These are phyloP conservation scores for Jaculus jaculus DNA, from an alignment of 2,113 vertebrate genomes.

Conservation along the genomic window DNA sequence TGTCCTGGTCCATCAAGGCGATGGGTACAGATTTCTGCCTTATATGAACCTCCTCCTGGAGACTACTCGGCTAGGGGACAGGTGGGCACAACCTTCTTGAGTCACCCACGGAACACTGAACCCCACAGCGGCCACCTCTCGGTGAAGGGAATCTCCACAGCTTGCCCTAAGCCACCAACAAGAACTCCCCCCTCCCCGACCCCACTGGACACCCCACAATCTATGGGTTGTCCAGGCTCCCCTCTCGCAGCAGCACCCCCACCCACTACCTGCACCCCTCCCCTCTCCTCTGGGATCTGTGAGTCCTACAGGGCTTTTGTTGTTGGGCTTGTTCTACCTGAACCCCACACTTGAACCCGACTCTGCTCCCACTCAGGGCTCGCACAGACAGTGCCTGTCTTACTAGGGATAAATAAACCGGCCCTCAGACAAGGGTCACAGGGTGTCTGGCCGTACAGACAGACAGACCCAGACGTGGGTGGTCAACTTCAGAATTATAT, in stretches of 20 bases:
- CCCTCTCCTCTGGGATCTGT: neutral
- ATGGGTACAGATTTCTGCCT: neutral
- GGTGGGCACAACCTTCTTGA: neutral
- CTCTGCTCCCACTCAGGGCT: neutral
- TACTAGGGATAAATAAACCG: neutral
- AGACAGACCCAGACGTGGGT: neutral
- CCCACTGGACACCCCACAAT: neutral
- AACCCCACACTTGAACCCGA: neutral
- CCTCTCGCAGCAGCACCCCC: neutral
- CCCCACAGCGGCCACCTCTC: too few species aligned
- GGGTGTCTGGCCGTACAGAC: neutral
- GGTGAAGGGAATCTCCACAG: too few species aligned
- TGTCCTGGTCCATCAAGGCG: neutral
- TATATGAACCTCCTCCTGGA: neutral
- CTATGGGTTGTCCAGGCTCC: neutral
- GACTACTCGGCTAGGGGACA: neutral
- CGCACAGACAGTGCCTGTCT: neutral
- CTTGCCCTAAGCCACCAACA: neutral
- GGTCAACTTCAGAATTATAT: neutral
- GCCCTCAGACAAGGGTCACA: neutral
- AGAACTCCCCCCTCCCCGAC: rapidly evolving
- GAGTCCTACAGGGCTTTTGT: neutral
- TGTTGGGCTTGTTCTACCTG: neutral
- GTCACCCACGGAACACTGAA: neutral
- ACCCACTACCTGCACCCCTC: too few species aligned